A percentile compares a stretch with the other conserved stretches of the same genome.
These are phyloP conservation scores for Columba guinea DNA, from an alignment of 2,797 vertebrate species.

Conservation along the genomic window DNA sequence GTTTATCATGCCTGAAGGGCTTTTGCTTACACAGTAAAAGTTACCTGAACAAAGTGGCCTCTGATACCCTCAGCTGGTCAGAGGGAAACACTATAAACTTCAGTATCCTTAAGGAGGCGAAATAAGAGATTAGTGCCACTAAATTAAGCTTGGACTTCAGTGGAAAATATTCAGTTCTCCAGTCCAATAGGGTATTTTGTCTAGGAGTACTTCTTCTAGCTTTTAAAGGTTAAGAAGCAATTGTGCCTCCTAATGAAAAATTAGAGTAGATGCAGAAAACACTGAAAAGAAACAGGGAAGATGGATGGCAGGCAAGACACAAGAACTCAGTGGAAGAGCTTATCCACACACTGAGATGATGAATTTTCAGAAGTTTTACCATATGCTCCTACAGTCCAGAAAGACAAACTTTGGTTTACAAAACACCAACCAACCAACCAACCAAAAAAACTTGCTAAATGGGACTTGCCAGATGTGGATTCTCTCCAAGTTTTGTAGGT, in stretches of 20 bases:
- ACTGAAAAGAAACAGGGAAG: not conserved
- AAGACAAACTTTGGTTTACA: not conserved
- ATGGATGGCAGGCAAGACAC: not conserved
- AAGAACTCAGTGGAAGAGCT: not conserved
- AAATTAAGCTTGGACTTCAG: not conserved
- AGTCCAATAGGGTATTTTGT: not conserved
- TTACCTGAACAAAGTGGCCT: not conserved
- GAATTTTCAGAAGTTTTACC: not conserved
- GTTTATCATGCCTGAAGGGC: not conserved
- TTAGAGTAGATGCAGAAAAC: not conserved
- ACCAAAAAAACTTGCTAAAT: not conserved
- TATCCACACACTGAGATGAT: not conserved
- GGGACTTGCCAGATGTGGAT: not conserved
- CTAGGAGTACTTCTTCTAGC: not conserved
- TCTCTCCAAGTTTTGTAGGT: not conserved
- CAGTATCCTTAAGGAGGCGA: not conserved
- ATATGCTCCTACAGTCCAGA: not conserved
- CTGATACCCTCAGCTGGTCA: not conserved
- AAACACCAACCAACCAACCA: accelerated
- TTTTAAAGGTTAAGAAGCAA: not conserved
- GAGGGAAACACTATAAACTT: not conserved
- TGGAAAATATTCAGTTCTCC: not conserved
- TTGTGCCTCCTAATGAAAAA: not conserved
- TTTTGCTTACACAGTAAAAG: not conserved
- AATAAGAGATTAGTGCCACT: not conserved